Evolutionary conservation across 2,797 vertebrate species (phyloP).

Genomic region (Salmo trutta): DNA sequence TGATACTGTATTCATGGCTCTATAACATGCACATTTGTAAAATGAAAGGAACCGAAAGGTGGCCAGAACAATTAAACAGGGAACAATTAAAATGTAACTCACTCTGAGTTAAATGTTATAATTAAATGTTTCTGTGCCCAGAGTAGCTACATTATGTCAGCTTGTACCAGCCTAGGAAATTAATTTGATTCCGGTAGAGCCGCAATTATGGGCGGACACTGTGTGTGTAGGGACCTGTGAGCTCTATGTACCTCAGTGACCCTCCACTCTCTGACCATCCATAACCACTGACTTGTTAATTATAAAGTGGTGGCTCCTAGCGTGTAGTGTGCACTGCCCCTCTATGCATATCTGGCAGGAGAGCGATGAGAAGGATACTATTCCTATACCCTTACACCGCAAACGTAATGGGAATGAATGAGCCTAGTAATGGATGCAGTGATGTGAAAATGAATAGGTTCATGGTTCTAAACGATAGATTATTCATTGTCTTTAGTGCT

Average conservation of each 20-base stretch:
- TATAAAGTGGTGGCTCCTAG: not conserved
- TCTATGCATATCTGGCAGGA: constrained; percentile 5
- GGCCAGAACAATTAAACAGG: not conserved
- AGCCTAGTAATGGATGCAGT: not conserved
- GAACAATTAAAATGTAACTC: not conserved
- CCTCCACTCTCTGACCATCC: not conserved
- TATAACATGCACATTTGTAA: not conserved
- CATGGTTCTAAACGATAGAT: not conserved
- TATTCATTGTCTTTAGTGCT: not conserved
- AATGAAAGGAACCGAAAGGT: not conserved
- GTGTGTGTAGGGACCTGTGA: not conserved
- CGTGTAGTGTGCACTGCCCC: not conserved
- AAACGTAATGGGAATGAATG: not conserved
- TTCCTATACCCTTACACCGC: not conserved
- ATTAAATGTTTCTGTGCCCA: constrained; percentile 1
- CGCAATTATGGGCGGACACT: not conserved
- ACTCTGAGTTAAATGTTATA: constrained; percentile 48
- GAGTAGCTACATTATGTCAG: constrained; percentile 42
- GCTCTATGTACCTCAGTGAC: not conserved
- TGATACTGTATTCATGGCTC: not conserved
- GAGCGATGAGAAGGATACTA: not conserved
- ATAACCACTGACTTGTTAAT: not conserved
- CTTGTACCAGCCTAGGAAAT: constrained; percentile 39
- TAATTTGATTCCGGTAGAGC: constrained; percentile 40
- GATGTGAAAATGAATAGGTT: not conserved